Base-by-base conservation (phyloP, 2,888 invertebrate species). In the Conistra vaccinii region DNA sequence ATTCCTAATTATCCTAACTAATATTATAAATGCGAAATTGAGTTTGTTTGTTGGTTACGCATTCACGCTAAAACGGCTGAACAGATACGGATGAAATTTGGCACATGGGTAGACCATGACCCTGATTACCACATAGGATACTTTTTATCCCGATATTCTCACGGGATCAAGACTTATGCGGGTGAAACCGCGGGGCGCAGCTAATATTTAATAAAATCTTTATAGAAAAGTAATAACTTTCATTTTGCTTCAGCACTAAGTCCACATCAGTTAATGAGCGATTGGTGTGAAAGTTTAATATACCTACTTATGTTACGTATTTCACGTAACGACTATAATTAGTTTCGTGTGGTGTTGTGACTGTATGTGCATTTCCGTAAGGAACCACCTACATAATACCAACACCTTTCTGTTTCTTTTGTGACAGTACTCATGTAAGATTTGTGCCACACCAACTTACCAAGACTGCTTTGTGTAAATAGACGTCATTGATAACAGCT, bases 281-380 rank as follows among this genome's bases (percentile, higher is more conserved):
- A 72, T 78, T 58, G 61, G 63, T 83, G 65, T 67, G 77, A 83
- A 72, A 85, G 85, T 87, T 61, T 58, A 72, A 66, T 60, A 78
- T 32, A 51, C 32, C 32, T 32, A 32, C 3, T 51, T 45, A 60
- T 73, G 68, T 83, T 79, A 80, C 70, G 65, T 65, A 74, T 72
- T 76, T 53, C 35, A 69, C 51, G 72, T 79, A 76, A 76, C 61
- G 53, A 73, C 51, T 69, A 63, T 55, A 85, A 73, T 80, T 76
- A 71, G 71, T 78, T 76, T 74, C 62, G 57, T 71, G 53, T 53
- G 12, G 61, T 39, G n/a, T 71, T n/a, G 45, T 62, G 23, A 42
- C 23, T 61, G 68, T 58, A 45, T 53, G 63, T 29, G 76, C 58
- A 76, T 85, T 85, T 78, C 70, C 76, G 78, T 32, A 72, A 74